Conservation (phyloP, 2,797 vertebrate species). For the Brachyalestes nurse region DNA sequence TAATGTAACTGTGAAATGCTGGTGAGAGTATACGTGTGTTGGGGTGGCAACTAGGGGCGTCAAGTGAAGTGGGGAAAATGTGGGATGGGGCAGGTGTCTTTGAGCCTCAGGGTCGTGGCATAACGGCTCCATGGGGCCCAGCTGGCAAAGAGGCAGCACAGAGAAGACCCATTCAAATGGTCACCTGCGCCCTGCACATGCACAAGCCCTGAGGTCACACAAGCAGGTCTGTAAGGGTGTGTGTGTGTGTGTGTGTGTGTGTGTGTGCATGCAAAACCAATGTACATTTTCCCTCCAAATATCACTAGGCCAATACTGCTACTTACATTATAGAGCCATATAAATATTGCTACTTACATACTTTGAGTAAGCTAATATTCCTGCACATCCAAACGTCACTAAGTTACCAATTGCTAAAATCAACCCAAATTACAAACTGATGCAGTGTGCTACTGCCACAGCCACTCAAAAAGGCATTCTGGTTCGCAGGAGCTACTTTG, state of each 20-base stretch:
- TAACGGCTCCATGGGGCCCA: background rate
- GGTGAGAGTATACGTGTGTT: background rate
- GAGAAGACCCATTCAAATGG: background rate
- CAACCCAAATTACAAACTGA: no score
- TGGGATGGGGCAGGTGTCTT: slow-evolving; percentile 9
- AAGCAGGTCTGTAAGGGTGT: background rate
- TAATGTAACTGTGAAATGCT: background rate
- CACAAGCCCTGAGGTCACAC: background rate
- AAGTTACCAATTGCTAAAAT: background rate
- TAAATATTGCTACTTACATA: background rate
- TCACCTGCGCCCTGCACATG: background rate
- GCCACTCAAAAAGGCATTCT: background rate
- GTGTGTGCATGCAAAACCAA: background rate
- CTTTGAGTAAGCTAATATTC: no score
- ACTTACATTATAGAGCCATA: background rate
- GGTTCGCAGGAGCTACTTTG: background rate
- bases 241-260: no score
- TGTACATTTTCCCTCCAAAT: background rate
- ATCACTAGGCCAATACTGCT: background rate
- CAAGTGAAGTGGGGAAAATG: background rate
- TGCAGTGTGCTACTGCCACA: background rate
- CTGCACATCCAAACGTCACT: background rate
- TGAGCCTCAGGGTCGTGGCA: slow-evolving; percentile 3
- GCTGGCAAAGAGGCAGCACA: background rate
- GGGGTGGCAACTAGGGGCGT: background rate